Evolutionary conservation across 2,113 vertebrate genomes (phyloP).

Genomic region (Pterocles orientalis): DNA sequence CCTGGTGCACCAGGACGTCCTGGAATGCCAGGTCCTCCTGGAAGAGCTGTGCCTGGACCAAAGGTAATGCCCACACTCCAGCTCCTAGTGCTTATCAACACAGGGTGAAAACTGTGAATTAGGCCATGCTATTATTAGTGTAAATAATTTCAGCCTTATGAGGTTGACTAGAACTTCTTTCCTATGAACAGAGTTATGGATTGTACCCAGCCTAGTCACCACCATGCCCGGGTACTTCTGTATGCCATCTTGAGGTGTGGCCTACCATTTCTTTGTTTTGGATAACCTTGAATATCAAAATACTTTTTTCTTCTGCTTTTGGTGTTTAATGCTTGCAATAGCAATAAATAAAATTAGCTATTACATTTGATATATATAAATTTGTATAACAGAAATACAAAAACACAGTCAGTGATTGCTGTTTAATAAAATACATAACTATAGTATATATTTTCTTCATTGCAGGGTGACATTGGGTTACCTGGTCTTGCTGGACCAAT

Average conservation of each 20-base stretch:
- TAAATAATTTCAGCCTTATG: not conserved
- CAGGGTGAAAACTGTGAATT: not conserved
- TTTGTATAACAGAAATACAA: not conserved
- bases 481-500: slow-evolving; percentile 80
- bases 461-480: slow-evolving; percentile 85
- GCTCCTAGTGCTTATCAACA: not conserved
- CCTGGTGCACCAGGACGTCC: slow-evolving; percentile 82
- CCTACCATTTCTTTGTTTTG: not conserved
- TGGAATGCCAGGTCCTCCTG: slow-evolving; percentile 84
- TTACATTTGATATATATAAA: not conserved
- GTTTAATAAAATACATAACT: not conserved
- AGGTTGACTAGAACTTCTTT: not conserved
- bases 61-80: slow-evolving; percentile 79
- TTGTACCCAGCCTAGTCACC: not conserved
- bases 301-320: not conserved
- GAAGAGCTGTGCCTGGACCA: slow-evolving; percentile 84
- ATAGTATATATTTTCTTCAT: slow-evolving; percentile 3
- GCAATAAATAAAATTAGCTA: not conserved
- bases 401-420: not conserved
- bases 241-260: not conserved
- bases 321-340: not conserved
- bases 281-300: not conserved
- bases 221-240: not conserved
- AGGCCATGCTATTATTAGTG: not conserved
- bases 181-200: not conserved